A percentile compares a stretch with the other conserved stretches of the same genome.
phyloP scores from a whole-genome alignment of 1,140 invertebrate genomes.

The Danaus melanippus region DNA sequence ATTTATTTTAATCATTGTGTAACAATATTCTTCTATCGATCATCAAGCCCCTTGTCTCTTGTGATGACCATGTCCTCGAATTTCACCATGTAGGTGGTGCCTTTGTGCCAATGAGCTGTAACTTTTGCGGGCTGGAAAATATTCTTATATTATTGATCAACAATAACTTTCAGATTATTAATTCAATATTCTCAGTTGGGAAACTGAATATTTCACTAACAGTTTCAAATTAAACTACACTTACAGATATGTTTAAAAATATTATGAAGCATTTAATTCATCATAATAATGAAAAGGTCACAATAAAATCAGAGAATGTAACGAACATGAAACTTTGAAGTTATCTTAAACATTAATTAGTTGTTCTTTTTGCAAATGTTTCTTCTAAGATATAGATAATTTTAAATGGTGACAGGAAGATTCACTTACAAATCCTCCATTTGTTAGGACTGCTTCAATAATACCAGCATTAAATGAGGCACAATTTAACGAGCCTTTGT shows the following conservation, averaged over 20 bases:
- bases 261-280: too few species aligned
- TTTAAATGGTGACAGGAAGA: background rate
- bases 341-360: too few species aligned
- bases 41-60: slow-evolving; percentile 94
- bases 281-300: too few species aligned
- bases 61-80: slow-evolving; percentile 96
- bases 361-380: too few species aligned
- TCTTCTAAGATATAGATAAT: background rate
- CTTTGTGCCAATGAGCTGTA: slow-evolving; percentile 98
- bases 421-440: slow-evolving; percentile 94
- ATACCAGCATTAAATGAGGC: slow-evolving; percentile 99
- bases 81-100: slow-evolving; percentile 99
- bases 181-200: too few species aligned
- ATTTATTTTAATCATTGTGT: slow-evolving; percentile 3
- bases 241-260: too few species aligned
- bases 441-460: slow-evolving; percentile 95
- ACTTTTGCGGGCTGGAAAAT: slow-evolving; percentile 92
- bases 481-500: slow-evolving; percentile 97
- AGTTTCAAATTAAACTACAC: too few species aligned
- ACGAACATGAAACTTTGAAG: too few species aligned
- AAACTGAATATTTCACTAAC: too few species aligned
- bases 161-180: too few species aligned
- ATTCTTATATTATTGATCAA: slow-evolving; percentile 3
- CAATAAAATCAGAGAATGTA: too few species aligned
- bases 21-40: slow-evolving; percentile 75